These are phyloP conservation scores for Chaetogeoica ovagalla DNA, from an alignment of 2,888 invertebrate species.

Conservation along the genomic window DNA sequence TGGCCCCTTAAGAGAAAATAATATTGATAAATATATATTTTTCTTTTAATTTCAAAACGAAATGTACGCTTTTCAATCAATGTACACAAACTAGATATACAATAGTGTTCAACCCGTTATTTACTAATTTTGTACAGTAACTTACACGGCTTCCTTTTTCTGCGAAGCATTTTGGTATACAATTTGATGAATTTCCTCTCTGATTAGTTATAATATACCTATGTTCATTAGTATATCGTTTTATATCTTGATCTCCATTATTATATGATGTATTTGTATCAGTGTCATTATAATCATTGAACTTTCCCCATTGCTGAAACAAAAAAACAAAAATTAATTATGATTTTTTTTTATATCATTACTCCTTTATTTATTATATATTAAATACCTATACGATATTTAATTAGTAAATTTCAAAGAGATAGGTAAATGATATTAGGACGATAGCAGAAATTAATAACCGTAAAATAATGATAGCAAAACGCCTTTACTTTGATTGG, in stretches of 20 bases:
- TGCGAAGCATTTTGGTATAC: conserved; percentile 84
- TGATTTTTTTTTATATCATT: too few species aligned
- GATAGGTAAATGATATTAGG: too few species aligned
- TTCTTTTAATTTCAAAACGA: neutral
- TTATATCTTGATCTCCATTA: conserved; percentile 30
- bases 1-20: conserved; percentile 65
- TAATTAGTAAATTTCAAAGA: too few species aligned
- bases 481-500: too few species aligned
- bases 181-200: conserved; percentile 59
- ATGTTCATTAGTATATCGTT: conserved; percentile 17
- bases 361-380: too few species aligned
- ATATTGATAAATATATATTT: neutral
- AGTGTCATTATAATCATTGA: conserved; percentile 4
- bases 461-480: too few species aligned
- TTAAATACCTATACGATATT: too few species aligned
- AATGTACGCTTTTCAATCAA: neutral
- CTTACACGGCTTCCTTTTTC: conserved; percentile 81
- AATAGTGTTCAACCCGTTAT: neutral
- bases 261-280: neutral
- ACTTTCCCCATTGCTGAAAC: conserved; percentile 36
- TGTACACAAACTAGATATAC: conserved; percentile 54
- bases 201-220: conserved; percentile 55
- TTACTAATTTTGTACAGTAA: conserved; percentile 48
- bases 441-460: too few species aligned
- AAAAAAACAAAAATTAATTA: conserved; percentile 1